Evolutionary conservation across 2,797 vertebrate genomes (phyloP).

Genomic region (Netta rufina): DNA sequence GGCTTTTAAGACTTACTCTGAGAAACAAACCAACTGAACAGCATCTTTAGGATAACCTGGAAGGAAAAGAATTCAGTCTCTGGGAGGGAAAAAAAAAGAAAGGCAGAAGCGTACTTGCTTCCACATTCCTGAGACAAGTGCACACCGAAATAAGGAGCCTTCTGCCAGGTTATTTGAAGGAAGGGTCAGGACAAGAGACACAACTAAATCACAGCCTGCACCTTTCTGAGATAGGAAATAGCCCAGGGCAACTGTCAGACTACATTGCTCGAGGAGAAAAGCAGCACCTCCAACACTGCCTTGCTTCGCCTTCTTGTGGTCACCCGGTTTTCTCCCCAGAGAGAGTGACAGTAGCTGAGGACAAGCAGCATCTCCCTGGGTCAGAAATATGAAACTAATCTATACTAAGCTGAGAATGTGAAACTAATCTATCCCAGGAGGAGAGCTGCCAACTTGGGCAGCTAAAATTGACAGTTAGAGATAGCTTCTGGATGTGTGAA

Average conservation of each 20-base stretch:
- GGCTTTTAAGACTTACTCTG: neutral
- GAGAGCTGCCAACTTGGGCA: conserved; percentile 3
- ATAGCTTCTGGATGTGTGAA: conserved; percentile 36
- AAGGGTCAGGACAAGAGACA: neutral
- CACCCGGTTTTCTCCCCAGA: neutral
- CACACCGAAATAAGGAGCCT: neutral
- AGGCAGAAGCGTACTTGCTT: neutral
- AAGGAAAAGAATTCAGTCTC: neutral
- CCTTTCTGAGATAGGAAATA: neutral
- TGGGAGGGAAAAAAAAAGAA: neutral
- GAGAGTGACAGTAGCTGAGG: neutral
- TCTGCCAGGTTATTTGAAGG: neutral
- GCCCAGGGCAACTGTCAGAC: neutral
- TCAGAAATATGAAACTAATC: conserved; percentile 35
- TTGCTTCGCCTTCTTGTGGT: neutral
- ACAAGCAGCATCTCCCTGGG: neutral
- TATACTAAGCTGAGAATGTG: neutral
- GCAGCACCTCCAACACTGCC: neutral
- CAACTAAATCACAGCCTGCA: neutral
- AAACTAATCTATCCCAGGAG: neutral
- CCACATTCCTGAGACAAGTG: neutral
- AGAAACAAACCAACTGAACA: neutral
- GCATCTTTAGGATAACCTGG: neutral
- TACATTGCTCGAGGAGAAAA: neutral
- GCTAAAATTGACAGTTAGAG: conserved; percentile 32